Evolutionary conservation across 2,113 vertebrate species (phyloP).

Genomic region (Poicephalus gulielmi): DNA sequence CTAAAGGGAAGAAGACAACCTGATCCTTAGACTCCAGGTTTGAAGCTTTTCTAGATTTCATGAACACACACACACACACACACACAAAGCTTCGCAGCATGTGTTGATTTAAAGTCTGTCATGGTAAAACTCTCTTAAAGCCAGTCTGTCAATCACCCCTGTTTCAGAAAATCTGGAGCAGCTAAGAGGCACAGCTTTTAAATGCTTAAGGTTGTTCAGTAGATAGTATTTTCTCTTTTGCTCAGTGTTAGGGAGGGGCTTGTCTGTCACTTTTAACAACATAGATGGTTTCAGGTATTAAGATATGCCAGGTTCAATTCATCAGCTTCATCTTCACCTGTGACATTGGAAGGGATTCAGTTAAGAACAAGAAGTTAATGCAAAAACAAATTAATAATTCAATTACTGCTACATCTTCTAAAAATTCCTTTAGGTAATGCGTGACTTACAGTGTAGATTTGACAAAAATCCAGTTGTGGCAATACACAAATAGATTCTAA

Average conservation of each 20-base stretch:
- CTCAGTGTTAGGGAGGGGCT: neutral
- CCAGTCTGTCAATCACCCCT: neutral
- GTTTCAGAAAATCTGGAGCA: neutral
- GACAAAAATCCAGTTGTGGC: neutral
- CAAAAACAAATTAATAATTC: neutral
- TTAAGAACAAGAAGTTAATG: neutral
- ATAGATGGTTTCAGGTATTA: neutral
- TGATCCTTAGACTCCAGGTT: neutral
- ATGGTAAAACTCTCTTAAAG: neutral
- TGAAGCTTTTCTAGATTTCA: neutral
- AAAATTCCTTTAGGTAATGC: neutral
- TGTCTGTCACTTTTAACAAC: neutral
- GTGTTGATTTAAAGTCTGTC: neutral
- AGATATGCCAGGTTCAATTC: neutral
- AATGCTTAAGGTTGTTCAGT: neutral
- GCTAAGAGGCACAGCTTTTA: neutral
- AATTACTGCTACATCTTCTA: neutral
- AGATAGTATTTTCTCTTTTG: neutral
- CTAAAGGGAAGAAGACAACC: neutral
- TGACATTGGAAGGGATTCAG: neutral
- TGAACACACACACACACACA: neutral
- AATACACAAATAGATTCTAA: neutral
- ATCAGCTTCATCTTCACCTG: neutral
- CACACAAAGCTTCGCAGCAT: neutral
- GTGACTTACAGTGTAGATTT: neutral